Base-by-base conservation (phyloP, 2,797 vertebrate species). In the Numenius phaeopus region DNA sequence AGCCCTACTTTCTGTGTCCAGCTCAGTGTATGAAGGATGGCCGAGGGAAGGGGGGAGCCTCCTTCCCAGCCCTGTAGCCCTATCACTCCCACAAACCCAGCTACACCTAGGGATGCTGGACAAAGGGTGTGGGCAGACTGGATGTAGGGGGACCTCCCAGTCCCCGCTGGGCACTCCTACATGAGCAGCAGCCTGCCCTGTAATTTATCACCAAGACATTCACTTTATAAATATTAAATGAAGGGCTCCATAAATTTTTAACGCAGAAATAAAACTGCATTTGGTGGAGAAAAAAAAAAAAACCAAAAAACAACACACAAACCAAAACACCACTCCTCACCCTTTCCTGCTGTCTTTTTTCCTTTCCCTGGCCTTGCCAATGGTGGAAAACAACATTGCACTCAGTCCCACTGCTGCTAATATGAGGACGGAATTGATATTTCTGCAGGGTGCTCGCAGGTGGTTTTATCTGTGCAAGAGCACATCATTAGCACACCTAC, bases 171-270 rank as follows among this genome's bases (percentile, higher is more conserved):
- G 30, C 32, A 32, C 52, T 89, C 94, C 85, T 78, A 83, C 37
- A 83, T 3, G 8, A 89, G 61, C 49, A 89, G 58, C 32, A 78
- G 44, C 23, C 72, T 90, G 85, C 57, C 89, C 90, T 90, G 50
- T 92, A 96, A 97, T 97, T 96, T 93, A 96, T 96, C 86, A 97
- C 77, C 50, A 89, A 87, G 93, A 95, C 90, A 62, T 58, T 91
- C 67, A 81, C 86, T 85, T 95, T 81, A 96, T 97, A 97, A 97
- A 96, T 97, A 97, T 91, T 96, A 94, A 94, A 97, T 97, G 84
- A 97, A 94, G 91, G 82, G 70, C 62, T 92, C 72, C 77, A 96
- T 97, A 90, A 91, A 97, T 96, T 91, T 97, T 97, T 97, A 95
- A 97, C 5, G 0, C 49, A 75, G 90, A 95, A 90, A 91, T 96